Evolutionary conservation across 2,888 invertebrate genomes (phyloP).

Genomic region (Koerneria pararmatus): DNA sequence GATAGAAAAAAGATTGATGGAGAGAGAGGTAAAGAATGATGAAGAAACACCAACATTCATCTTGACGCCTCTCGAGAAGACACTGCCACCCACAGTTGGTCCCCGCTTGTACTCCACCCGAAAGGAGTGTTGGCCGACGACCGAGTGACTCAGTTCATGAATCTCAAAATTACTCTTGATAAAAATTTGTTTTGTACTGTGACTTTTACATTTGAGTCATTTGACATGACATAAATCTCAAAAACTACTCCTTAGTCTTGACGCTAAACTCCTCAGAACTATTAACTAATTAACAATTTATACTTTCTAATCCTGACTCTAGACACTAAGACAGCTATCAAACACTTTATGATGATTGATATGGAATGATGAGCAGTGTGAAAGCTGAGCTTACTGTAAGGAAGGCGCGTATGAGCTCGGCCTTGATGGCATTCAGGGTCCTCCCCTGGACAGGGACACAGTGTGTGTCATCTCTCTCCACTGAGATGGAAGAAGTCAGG

Average conservation of each 20-base stretch:
- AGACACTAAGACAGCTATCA: too few species aligned
- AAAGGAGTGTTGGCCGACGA: conserved; percentile 95
- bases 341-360: too few species aligned
- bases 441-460: conserved; percentile 93
- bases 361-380: neutral
- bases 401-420: conserved; percentile 95
- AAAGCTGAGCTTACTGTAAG: conserved; percentile 77
- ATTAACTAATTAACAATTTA: too few species aligned
- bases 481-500: conserved; percentile 74
- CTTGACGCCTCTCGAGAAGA: conserved; percentile 59
- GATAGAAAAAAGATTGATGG: conserved; percentile 35
- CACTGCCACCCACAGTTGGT: conserved; percentile 71
- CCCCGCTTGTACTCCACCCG: conserved; percentile 88
- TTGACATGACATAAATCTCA: too few species aligned
- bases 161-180: too few species aligned
- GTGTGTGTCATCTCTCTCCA: conserved; percentile 89
- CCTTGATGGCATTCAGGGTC: conserved; percentile 91
- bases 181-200: too few species aligned
- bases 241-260: too few species aligned
- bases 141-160: conserved; percentile 91
- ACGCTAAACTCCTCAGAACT: too few species aligned
- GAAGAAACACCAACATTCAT: conserved; percentile 54
- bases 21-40: too few species aligned
- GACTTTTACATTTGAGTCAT: too few species aligned
- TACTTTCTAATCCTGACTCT: too few species aligned